Percentiles rank a stretch among this genome's conserved stretches.
These are phyloP conservation scores for Orthonychiurus folsomi DNA, from an alignment of 2,888 invertebrate genomes.

Conservation along the genomic window DNA sequence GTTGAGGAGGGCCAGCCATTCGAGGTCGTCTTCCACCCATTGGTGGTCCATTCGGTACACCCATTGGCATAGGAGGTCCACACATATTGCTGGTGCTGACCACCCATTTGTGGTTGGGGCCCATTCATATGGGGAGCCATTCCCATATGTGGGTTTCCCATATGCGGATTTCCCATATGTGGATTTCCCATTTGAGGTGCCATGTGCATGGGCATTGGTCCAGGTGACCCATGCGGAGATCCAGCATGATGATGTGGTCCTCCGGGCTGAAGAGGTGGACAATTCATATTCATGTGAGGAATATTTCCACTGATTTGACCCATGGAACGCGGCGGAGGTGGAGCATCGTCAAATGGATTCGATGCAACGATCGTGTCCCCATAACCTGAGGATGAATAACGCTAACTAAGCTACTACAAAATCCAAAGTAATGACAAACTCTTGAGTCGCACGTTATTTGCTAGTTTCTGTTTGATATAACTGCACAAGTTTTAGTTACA, in stretches of 20 bases:
- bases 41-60: conserved; percentile 30
- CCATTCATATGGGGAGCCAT: conserved; percentile 51
- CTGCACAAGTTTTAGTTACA: neutral
- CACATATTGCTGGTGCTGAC: conserved; percentile 15
- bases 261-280: neutral
- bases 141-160: conserved; percentile 49
- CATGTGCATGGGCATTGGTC: conserved; percentile 45
- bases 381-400: conserved; percentile 55
- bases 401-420: too few species aligned
- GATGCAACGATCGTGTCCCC: conserved; percentile 90
- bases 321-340: conserved; percentile 43
- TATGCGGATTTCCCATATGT: too few species aligned
- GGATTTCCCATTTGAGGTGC: conserved; percentile 53
- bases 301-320: conserved; percentile 42
- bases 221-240: conserved; percentile 26
- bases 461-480: too few species aligned
- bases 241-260: conserved; percentile 42
- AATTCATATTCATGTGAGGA: conserved; percentile 29
- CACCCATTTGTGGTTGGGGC: conserved; percentile 39
- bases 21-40: too few species aligned
- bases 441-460: too few species aligned
- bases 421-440: too few species aligned
- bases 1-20: too few species aligned
- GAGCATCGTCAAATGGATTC: conserved; percentile 89
- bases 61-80: conserved; percentile 25